A percentile compares a stretch with the other conserved stretches of the same genome.
Conservation (phyloP, 2,113 vertebrate species). For the Actinemys pallida region DNA sequence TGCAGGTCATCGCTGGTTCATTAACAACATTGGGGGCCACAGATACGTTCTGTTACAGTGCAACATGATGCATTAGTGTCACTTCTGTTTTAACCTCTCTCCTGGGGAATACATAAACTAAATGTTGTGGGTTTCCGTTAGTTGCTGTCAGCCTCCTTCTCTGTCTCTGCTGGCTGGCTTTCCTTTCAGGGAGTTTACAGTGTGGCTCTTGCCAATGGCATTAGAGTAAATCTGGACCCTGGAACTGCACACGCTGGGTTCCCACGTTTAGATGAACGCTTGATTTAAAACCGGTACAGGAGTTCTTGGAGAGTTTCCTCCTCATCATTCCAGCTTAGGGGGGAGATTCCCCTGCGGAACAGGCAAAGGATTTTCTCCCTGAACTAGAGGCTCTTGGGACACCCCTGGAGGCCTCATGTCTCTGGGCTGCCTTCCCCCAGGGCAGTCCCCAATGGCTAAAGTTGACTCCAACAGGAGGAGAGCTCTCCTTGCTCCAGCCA, state of each 20-base stretch:
- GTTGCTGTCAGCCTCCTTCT: neutral
- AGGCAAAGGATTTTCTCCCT: neutral
- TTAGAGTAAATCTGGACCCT: neutral
- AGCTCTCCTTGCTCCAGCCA: neutral
- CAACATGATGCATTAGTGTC: neutral
- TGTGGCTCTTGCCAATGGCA: neutral
- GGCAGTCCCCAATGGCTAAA: neutral
- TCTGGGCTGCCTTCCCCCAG: neutral
- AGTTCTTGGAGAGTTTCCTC: neutral
- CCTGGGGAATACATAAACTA: too few relatives aligned
- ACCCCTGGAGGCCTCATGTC: neutral
- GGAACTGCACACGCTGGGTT: neutral
- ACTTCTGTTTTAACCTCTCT: neutral
- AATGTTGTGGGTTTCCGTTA: neutral
- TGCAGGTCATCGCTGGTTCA: conserved; percentile 40
- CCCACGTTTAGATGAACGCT: neutral
- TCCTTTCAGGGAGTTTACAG: neutral
- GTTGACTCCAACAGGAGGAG: neutral
- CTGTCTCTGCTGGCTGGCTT: neutral
- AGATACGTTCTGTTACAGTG: neutral
- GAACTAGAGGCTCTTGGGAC: neutral
- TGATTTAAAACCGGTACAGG: neutral
- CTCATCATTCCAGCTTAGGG: neutral
- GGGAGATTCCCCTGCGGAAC: neutral
- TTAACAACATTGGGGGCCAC: too few relatives aligned